A percentile compares a stretch with the other conserved stretches of the same genome.
These are phyloP conservation scores for Cancer borealis DNA, from an alignment of 2,888 invertebrate species.

Conservation along the genomic window DNA sequence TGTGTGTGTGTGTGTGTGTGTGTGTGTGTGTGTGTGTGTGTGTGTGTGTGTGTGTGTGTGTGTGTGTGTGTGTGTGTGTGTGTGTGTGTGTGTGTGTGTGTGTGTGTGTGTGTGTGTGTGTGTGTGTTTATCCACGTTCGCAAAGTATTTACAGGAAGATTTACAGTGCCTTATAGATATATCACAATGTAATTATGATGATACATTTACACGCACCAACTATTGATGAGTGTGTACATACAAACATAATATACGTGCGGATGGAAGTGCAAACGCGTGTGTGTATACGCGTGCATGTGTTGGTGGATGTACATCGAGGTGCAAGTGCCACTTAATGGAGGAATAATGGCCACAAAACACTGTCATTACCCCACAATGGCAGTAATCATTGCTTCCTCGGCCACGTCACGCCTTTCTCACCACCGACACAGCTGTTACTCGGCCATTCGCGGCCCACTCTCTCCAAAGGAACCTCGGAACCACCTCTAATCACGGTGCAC, in stretches of 20 bases:
- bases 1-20: too few relatives aligned
- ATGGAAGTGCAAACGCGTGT: slow-evolving; percentile 17
- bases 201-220: background rate
- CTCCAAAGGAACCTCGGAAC: background rate
- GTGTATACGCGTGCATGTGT: background rate
- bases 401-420: background rate
- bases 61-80: slow-evolving; percentile 20
- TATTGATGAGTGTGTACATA: background rate
- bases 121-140: background rate
- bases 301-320: background rate
- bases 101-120: slow-evolving; percentile 18
- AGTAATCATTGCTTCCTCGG: slow-evolving; percentile 29
- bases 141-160: background rate
- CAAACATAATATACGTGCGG: background rate
- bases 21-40: too few relatives aligned
- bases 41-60: background rate
- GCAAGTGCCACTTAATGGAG: background rate
- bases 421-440: slow-evolving; percentile 20
- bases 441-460: background rate
- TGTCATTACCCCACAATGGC: background rate
- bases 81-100: background rate
- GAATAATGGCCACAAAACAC: background rate
- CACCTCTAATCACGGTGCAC: slow-evolving; percentile 20
- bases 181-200: background rate
- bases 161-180: background rate